A percentile compares a stretch with the other conserved stretches of the same genome.
These are phyloP conservation scores for Crocidura indochinensis DNA, from an alignment of 2,797 vertebrate species.

Conservation along the genomic window DNA sequence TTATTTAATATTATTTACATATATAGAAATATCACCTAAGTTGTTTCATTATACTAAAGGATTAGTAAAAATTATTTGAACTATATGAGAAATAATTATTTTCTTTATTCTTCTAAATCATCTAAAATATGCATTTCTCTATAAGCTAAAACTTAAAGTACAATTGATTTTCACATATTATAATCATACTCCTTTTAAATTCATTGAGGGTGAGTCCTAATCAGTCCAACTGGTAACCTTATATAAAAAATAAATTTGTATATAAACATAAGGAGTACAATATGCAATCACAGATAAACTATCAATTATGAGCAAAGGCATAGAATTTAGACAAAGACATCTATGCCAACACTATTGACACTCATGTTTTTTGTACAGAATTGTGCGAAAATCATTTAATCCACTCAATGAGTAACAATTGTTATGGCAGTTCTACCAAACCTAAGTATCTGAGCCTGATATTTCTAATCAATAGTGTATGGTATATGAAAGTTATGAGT, in stretches of 20 bases:
- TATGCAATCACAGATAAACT: not conserved
- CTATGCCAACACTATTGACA: not conserved
- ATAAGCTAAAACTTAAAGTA: not conserved
- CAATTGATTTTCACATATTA: not conserved
- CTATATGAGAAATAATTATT: not conserved
- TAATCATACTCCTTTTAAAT: too few relatives aligned
- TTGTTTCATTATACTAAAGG: not conserved
- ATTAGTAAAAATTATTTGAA: not conserved
- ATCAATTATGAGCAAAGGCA: not conserved
- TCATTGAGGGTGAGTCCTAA: too few relatives aligned
- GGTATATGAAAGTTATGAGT: not conserved
- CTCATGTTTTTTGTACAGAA: not conserved
- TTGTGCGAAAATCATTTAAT: constrained; percentile 21
- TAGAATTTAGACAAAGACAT: not conserved
- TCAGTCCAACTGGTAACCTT: not conserved
- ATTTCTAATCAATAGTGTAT: not conserved
- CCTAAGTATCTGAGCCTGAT: not conserved
- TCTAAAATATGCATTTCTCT: not conserved
- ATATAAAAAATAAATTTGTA: not conserved
- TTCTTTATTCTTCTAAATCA: constrained; percentile 18
- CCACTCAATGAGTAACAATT: not conserved
- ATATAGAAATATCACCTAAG: not conserved
- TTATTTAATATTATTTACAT: not conserved
- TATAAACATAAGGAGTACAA: not conserved
- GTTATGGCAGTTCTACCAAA: not conserved